These are phyloP conservation scores for Holothuria glaberrima DNA, from an alignment of 35 echinoderm and acorn worm species.

Conservation along the genomic window DNA sequence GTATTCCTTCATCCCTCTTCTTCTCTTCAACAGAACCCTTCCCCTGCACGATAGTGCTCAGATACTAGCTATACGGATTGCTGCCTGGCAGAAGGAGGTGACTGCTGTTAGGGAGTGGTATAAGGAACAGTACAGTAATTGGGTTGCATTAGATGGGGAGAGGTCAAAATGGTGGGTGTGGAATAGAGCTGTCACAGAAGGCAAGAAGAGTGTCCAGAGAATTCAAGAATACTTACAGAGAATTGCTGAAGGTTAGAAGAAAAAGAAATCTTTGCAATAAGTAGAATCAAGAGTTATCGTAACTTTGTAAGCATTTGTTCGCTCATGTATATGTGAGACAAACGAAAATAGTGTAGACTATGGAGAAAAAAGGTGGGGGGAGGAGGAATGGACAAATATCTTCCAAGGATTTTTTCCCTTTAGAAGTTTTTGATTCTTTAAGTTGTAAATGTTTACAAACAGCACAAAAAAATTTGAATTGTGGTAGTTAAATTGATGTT, in stretches of 20 bases:
- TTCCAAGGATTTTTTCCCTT: too few species aligned
- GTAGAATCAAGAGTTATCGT: too few species aligned
- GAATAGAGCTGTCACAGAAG: conserved; percentile 70
- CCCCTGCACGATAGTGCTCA: conserved; percentile 98
- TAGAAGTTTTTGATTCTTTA: too few species aligned
- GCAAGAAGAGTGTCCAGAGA: conserved; percentile 82
- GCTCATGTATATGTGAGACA: too few species aligned
- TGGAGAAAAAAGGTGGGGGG: too few species aligned
- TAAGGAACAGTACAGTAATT: conserved; percentile 93
- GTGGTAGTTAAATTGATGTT: too few species aligned
- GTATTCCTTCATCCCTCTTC: background rate
- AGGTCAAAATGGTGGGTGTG: conserved; percentile 99
- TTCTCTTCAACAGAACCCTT: conserved; percentile 61
- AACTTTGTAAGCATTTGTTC: too few species aligned
- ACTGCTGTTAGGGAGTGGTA: conserved; percentile 92
- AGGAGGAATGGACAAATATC: too few species aligned
- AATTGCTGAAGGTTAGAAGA: conserved; percentile 86
- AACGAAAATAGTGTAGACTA: too few species aligned
- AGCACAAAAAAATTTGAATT: too few species aligned
- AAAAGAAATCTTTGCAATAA: too few species aligned
- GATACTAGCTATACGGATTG: conserved; percentile 89
- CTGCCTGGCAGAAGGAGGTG: conserved; percentile 98
- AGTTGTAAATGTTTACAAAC: too few species aligned
- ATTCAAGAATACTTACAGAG: conserved; percentile 96
- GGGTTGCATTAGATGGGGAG: conserved; percentile 79